phyloP scores from a whole-genome alignment of 2,113 vertebrate genomes.

The Centrocercus urophasianus region DNA sequence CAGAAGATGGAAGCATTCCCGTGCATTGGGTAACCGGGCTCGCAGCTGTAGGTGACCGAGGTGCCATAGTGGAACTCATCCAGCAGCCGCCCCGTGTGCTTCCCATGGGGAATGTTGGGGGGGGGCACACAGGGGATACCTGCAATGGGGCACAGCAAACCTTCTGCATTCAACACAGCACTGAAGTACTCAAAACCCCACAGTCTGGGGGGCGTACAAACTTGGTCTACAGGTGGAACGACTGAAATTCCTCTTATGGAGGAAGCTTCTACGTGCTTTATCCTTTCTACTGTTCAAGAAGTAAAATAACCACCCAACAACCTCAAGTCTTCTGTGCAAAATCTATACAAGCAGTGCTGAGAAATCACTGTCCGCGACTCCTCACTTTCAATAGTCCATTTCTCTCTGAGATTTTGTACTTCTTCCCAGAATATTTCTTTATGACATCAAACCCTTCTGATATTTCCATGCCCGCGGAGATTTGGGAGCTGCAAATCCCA shows the following conservation, averaged over 20 bases:
- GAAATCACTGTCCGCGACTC: background rate
- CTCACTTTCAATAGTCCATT: background rate
- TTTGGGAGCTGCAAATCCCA: too few species aligned
- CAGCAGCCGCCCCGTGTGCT: background rate
- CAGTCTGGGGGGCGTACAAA: background rate
- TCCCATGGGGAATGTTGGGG: conserved; percentile 58
- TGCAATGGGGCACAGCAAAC: background rate
- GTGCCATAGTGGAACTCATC: conserved; percentile 55
- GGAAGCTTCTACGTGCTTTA: background rate
- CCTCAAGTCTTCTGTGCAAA: background rate
- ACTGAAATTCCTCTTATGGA: background rate
- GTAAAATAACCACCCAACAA: background rate
- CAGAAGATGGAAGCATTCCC: conserved; percentile 68
- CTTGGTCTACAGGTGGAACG: background rate
- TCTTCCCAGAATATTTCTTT: background rate
- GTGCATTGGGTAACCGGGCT: background rate
- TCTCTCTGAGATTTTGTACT: background rate
- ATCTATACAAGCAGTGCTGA: background rate
- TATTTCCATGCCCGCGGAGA: background rate
- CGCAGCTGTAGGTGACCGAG: conserved; percentile 51
- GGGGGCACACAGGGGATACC: conserved; percentile 68
- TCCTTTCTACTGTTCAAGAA: background rate
- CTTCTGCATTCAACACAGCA: background rate
- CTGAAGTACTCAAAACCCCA: fast-evolving
- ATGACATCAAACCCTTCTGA: background rate